Conservation (phyloP, 1,140 invertebrate genomes). For the Drosophila equinoxialis region DNA sequence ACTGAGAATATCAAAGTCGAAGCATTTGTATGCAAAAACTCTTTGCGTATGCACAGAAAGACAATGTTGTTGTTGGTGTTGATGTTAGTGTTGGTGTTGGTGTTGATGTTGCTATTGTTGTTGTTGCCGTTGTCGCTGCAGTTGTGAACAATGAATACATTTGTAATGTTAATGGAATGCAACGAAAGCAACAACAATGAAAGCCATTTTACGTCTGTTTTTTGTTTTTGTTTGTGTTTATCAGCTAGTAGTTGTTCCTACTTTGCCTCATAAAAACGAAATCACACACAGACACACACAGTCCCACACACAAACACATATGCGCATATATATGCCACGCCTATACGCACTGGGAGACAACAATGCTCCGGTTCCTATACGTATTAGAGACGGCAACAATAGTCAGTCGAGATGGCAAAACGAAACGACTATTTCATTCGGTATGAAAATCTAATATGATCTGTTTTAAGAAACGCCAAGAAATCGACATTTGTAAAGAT, state of each 20-base stretch:
- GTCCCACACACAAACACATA: background rate
- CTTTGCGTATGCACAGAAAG: conserved; percentile 59
- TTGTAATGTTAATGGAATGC: conserved; percentile 80
- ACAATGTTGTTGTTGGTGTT: conserved; percentile 44
- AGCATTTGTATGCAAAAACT: conserved; percentile 16
- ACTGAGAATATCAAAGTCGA: background rate
- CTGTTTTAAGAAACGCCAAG: background rate
- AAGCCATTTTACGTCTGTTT: conserved; percentile 56
- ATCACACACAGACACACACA: conserved; percentile 12
- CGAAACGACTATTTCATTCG: background rate
- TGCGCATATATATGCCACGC: conserved; percentile 24
- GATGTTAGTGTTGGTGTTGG: conserved; percentile 29
- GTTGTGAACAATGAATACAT: conserved; percentile 76
- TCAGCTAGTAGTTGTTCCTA: conserved; percentile 38
- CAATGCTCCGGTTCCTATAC: conserved; percentile 18
- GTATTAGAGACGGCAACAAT: conserved; percentile 13
- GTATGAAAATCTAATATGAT: too few relatives aligned
- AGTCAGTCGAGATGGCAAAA: background rate
- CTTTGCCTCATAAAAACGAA: conserved; percentile 36
- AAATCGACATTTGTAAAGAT: background rate
- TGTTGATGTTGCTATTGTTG: conserved; percentile 39
- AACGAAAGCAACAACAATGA: conserved; percentile 50
- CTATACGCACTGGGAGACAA: conserved; percentile 33
- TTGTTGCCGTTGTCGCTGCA: conserved; percentile 34
- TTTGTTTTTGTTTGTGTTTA: conserved; percentile 58